Conservation (phyloP, 1,140 invertebrate genomes). For the Pogonus chalceus region DNA sequence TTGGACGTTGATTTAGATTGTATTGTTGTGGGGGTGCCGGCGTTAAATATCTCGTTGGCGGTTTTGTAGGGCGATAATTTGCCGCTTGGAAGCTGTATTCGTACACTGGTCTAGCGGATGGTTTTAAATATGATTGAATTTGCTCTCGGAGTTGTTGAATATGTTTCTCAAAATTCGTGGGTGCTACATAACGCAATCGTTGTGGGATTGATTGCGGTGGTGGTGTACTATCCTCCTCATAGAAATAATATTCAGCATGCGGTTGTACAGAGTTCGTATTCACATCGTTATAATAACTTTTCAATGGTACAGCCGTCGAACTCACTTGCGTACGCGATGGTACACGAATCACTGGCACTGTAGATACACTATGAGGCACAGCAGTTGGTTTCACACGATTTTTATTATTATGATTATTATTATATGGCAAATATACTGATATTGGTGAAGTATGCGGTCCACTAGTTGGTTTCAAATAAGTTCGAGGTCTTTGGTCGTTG, state of each 20-base stretch:
- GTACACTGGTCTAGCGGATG: conserved; percentile 43
- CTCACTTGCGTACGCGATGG: conserved; percentile 27
- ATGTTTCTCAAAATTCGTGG: neutral
- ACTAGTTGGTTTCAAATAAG: neutral
- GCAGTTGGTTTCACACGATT: neutral
- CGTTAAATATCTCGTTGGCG: conserved; percentile 34
- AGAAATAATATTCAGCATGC: conserved; percentile 46
- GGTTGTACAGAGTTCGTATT: conserved; percentile 40
- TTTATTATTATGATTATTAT: no score
- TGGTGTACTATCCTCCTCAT: conserved; percentile 42
- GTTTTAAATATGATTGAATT: conserved; percentile 7
- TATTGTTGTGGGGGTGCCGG: conserved; percentile 29
- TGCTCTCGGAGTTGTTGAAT: neutral
- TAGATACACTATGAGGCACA: neutral
- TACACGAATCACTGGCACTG: neutral
- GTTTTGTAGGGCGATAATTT: conserved; percentile 32
- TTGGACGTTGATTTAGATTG: conserved; percentile 22
- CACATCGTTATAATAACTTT: conserved; percentile 43
- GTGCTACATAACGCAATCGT: conserved; percentile 15
- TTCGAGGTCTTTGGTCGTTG: neutral
- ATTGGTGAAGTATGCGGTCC: conserved; percentile 22
- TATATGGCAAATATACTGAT: conserved; percentile 15
- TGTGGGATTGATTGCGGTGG: conserved; percentile 36
- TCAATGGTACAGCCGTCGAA: conserved; percentile 46
- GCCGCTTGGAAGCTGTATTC: conserved; percentile 47